phyloP scores from a whole-genome alignment of 2,888 invertebrate species.

The Dichetophora obliterata region DNA sequence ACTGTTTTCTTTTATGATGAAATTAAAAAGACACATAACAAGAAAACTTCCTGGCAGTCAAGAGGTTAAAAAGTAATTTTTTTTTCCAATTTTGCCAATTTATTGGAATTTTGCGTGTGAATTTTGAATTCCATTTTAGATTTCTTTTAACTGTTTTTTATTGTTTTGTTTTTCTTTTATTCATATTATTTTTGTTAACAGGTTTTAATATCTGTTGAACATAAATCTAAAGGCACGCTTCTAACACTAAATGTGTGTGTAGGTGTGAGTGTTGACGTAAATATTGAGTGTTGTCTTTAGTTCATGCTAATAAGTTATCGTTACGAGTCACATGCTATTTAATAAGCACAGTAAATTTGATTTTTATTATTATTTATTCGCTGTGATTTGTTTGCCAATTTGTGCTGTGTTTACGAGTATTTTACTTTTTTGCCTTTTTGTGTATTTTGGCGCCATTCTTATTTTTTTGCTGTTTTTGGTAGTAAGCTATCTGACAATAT shows the following conservation, averaged over 20 bases:
- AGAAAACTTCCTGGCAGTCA: too few species aligned
- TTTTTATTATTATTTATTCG: neutral
- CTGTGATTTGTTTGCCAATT: constrained; percentile 15
- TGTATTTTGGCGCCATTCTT: neutral
- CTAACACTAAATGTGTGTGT: neutral
- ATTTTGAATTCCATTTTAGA: neutral
- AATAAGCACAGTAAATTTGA: neutral
- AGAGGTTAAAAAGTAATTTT: too few species aligned
- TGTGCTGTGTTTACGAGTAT: neutral
- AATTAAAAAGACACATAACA: too few species aligned
- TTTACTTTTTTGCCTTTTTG: neutral
- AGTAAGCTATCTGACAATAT: too few species aligned
- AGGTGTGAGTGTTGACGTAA: neutral
- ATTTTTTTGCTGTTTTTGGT: neutral
- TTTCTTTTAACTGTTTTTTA: neutral
- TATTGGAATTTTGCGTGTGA: neutral
- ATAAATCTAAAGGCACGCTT: constrained; percentile 6
- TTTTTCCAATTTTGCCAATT: neutral
- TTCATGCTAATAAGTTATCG: neutral
- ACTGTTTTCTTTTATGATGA: too few species aligned
- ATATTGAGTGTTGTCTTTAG: neutral
- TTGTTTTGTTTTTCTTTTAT: neutral
- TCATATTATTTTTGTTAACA: constrained; percentile 12
- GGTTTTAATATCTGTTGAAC: constrained; percentile 17
- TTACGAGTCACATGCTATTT: neutral